Conservation (phyloP, 1,140 invertebrate genomes). For the Cyclargus thomasi region DNA sequence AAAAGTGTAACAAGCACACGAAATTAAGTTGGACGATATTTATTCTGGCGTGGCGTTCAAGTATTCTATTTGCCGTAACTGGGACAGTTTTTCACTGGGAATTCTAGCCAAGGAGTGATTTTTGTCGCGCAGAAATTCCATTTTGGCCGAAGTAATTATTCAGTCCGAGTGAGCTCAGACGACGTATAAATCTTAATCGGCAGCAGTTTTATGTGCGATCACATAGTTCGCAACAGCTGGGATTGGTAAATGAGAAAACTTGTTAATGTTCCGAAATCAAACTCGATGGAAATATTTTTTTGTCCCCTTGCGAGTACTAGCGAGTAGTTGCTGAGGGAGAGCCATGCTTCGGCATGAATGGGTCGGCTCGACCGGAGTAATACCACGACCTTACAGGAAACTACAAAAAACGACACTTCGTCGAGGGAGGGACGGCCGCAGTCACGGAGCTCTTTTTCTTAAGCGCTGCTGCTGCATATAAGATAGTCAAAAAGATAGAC, state of each 20-base stretch:
- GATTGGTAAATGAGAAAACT: not conserved
- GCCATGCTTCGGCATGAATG: no score
- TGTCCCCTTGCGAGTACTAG: no score
- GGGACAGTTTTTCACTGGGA: not conserved
- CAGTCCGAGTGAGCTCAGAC: not conserved
- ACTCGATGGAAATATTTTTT: no score
- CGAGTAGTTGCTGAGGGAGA: no score
- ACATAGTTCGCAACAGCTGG: not conserved
- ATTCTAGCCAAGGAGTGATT: conserved; percentile 4
- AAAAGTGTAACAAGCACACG: not conserved
- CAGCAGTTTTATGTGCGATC: not conserved
- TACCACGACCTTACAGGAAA: no score
- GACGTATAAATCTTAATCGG: conserved; percentile 8
- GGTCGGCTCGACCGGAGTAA: no score
- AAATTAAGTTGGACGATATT: not conserved
- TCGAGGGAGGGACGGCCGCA: no score
- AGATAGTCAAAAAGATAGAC: no score
- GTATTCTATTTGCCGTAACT: conserved; percentile 9
- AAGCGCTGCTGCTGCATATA: no score
- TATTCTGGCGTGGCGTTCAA: not conserved
- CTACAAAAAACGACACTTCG: no score
- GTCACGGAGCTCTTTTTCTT: no score
- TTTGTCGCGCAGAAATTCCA: conserved; percentile 14
- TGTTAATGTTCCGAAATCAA: no score
- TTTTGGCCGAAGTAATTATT: conserved; percentile 11